Evolutionary conservation across 92 coral and sea anemone species (phyloP), one percentile per base, ranked within the genome.

Genomic region (Paragorgia papillata): DNA sequence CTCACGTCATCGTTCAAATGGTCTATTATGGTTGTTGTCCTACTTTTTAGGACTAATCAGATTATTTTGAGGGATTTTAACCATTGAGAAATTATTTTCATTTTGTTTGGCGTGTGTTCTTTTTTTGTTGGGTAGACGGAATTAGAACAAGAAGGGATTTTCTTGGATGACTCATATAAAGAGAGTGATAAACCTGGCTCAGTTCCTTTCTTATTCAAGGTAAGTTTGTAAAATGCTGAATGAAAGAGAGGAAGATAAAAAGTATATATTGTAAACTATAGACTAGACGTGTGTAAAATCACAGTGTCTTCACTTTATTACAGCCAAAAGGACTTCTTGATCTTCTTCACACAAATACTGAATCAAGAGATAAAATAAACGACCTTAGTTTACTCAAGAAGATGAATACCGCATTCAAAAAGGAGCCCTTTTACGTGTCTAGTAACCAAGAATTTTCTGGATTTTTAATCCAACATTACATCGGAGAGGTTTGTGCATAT

Each of bases 301-400:
- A 20, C 3, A 13, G 9, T 41, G 10, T 40, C n/a, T 15, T 41
- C 15, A 24, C 17, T 5, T 40, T 25, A 13, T 19, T 44, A 21
- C 25, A 68, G 75, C 35, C 75, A 27, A 68, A 68, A 49, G 75
- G 75, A 37, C 59, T 68, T 3, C 59, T 68, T 25, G 75, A 44
- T 29, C 19, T 68, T 49, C 40, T 68, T 2, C 35, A 68, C 58
- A 68, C 40, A 15, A 30, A 13, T 25, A 20, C 19, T 0, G 35
- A 48, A 1, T 21, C 57, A 1, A 68, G 22, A 56, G 30, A 31
- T 3, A 56, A 22, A 22, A 7, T 28, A 8, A 56, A 68, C 32
- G 75, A 68, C 33, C 57, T 44, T 19, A 48, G 10, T 22, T 49
- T 68, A 68, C 55, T 49, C 9, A 68, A 68, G 24, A 68, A 49